Base-by-base conservation (phyloP, 2,113 vertebrate genomes). In the Odontesthes bonariensis region DNA sequence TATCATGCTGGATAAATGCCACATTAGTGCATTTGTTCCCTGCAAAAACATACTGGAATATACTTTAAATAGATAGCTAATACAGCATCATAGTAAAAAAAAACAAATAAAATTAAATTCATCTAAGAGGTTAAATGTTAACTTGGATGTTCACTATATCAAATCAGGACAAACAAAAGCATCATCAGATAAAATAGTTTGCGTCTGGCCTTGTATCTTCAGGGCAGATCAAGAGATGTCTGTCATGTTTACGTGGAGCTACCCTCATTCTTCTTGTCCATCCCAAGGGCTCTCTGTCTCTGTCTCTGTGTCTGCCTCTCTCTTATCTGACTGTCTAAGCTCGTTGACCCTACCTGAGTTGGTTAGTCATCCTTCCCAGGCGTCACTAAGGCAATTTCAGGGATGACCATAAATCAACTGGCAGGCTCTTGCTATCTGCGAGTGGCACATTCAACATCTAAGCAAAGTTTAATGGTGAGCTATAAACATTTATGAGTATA, bases 381-480 rank as follows among this genome's bases (percentile, higher is more conserved):
- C 85, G 88, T 92, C 88, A 91, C 86, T 84, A 85, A 85, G 88
- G 86, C 84, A 92, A 91, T 92, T 90, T 89, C 83, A 79, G 70
- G 76, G 83, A 83, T 53, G 66, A 52, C 79, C 61, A 75, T 94
- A 93, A 93, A 94, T 95, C 89, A 93, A 80, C 82, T 81, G 70
- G 63, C 83, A 87, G 86, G 75, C 84, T 83, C 74, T n/a, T 20
- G 20, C 85, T 89, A 91, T 94, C 92, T 88, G 85, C 14, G 57
- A 88, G 69, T 89, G 89, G 84, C 90, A 90, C 82, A 91, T 90
- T 89, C 86, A 88, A 91, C 89, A 91, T 91, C 88, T 86, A 93
- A 92, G 92, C 93, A 92, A 92, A 92, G 84, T 93, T 94, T 94
- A 94, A 93, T 93, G 91, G 86, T 35, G 38, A 86, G 83, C 83